A percentile compares a stretch with the other conserved stretches of the same genome.
Evolutionary conservation across 2,888 invertebrate genomes (phyloP).

Genomic region (Chamaedrilus cognettii): DNA sequence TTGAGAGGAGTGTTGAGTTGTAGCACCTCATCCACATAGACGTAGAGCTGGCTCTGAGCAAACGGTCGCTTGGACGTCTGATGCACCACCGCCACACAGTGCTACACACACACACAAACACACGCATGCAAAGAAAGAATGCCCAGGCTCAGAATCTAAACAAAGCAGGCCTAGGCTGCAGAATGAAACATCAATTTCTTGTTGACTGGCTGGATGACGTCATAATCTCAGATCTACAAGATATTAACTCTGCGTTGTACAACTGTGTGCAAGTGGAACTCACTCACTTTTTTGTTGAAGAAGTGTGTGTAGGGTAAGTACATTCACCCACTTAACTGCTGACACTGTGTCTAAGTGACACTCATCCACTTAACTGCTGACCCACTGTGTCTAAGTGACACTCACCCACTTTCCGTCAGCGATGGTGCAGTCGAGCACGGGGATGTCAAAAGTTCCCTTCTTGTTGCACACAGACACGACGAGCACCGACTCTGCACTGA

Average conservation of each 20-base stretch:
- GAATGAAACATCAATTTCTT: too few relatives aligned
- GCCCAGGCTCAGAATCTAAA: too few relatives aligned
- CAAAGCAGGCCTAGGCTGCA: too few relatives aligned
- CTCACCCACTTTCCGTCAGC: conserved; percentile 63
- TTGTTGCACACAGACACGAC: conserved; percentile 65
- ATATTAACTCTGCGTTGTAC: too few relatives aligned
- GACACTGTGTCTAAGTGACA: neutral
- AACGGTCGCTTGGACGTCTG: conserved; percentile 63
- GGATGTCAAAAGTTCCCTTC: conserved; percentile 65
- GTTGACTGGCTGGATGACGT: too few relatives aligned
- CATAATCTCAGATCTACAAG: too few relatives aligned
- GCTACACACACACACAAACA: conserved; percentile 56
- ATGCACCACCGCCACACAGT: conserved; percentile 64
- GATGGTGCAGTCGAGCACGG: conserved; percentile 60
- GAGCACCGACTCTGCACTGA: conserved; percentile 64
- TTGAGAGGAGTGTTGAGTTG: conserved; percentile 65
- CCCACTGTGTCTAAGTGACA: neutral
- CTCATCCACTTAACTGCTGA: neutral
- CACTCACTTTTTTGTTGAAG: too few relatives aligned
- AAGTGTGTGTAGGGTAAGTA: too few relatives aligned
- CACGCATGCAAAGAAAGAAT: too few relatives aligned
- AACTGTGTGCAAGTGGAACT: too few relatives aligned
- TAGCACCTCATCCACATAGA: conserved; percentile 67
- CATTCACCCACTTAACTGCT: too few relatives aligned
- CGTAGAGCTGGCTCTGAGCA: conserved; percentile 65